Percentiles rank a stretch among this genome's conserved stretches.
phyloP scores from a whole-genome alignment of 2,888 invertebrate genomes.

The Synergus itoensis region DNA sequence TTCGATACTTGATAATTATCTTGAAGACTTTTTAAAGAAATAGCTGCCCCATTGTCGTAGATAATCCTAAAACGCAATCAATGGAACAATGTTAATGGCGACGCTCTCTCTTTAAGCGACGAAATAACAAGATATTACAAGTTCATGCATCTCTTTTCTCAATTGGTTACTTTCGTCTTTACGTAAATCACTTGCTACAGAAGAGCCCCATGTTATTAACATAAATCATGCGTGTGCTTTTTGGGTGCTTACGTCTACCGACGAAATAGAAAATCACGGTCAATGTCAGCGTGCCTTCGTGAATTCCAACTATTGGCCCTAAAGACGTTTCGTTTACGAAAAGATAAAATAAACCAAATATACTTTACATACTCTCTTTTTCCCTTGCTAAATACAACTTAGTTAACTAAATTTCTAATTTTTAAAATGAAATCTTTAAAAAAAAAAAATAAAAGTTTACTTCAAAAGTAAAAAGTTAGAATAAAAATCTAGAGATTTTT shows the following conservation, averaged over 20 bases:
- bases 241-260: constrained; percentile 50
- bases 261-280: neutral
- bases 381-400: neutral
- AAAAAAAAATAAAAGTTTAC: neutral
- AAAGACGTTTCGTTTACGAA: constrained; percentile 10
- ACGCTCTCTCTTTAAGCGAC: constrained; percentile 50
- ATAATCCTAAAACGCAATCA: constrained; percentile 77
- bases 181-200: constrained; percentile 47
- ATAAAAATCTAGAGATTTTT: neutral
- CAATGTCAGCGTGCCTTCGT: constrained; percentile 4
- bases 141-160: constrained; percentile 34
- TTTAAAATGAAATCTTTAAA: neutral
- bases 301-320: constrained; percentile 9
- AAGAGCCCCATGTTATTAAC: constrained; percentile 69
- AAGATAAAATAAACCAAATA: constrained; percentile 19
- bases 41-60: constrained; percentile 78
- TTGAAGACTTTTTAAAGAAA: constrained; percentile 75
- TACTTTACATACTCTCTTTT: neutral
- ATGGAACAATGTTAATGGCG: constrained; percentile 74
- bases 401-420: neutral
- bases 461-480: neutral
- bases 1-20: constrained; percentile 56
- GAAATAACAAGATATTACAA: constrained; percentile 47
- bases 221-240: constrained; percentile 67
- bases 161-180: constrained; percentile 34